A percentile compares a stretch with the other conserved stretches of the same genome.
phyloP scores from a whole-genome alignment of 2,113 vertebrate species.

The Dissostichus mawsoni region DNA sequence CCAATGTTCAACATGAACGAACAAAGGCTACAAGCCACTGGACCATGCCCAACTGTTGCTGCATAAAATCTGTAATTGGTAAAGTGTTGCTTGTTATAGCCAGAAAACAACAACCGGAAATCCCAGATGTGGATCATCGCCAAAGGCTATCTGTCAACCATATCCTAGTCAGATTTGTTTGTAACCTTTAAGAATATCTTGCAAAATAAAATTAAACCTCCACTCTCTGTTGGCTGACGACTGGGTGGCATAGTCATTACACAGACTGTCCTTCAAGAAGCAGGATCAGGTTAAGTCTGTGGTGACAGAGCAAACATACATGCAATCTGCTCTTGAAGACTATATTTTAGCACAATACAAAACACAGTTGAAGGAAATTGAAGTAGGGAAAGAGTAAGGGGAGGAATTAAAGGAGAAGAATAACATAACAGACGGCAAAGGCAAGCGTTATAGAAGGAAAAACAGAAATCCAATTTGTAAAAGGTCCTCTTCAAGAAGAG shows the following conservation, averaged over 20 bases:
- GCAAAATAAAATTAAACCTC: not conserved
- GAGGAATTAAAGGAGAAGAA: not conserved
- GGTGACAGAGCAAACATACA: conserved; percentile 20
- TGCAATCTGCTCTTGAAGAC: not conserved
- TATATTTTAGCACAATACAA: not conserved
- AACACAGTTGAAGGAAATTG: not conserved
- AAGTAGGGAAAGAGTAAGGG: not conserved
- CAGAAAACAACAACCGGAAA: conserved; percentile 19
- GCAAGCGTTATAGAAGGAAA: not conserved
- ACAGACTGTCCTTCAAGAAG: conserved; percentile 11
- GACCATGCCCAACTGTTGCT: not conserved
- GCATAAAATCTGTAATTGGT: not conserved
- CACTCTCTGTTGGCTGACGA: not conserved
- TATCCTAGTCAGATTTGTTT: conserved; percentile 19
- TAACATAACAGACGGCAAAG: conserved; percentile 2
- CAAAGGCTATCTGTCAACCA: not conserved
- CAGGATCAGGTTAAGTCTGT: conserved; percentile 36
- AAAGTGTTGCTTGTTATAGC: conserved; percentile 39
- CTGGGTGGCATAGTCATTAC: conserved; percentile 26
- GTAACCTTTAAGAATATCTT: conserved; percentile 27
- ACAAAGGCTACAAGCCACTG: not conserved
- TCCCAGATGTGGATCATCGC: conserved; percentile 20
- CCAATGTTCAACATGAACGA: not conserved
- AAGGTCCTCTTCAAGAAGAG: conserved; percentile 31
- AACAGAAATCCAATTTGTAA: conserved; percentile 39